Evolutionary conservation across 2,888 invertebrate genomes (phyloP).

Genomic region (Ashinkailepas kermadecensis): DNA sequence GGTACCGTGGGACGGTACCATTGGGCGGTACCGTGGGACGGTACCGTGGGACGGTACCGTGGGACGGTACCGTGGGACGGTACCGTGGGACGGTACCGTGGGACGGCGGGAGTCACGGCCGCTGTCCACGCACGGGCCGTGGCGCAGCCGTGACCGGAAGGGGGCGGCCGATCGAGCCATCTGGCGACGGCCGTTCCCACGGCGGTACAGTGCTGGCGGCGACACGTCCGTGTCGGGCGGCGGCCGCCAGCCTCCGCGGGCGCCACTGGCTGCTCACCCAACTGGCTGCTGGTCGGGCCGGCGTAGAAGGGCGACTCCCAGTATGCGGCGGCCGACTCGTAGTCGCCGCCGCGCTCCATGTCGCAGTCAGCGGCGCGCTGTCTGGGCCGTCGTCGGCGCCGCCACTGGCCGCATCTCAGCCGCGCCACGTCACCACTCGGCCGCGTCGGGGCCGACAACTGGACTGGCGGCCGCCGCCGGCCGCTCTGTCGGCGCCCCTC

Average conservation of each 20-base stretch:
- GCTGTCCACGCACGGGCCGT: not conserved
- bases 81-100: too few relatives aligned
- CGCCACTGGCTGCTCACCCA: not conserved
- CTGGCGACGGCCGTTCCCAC: not conserved
- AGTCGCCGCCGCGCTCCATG: slow-evolving; percentile 16
- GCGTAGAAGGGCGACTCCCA: slow-evolving; percentile 12
- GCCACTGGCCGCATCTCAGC: not conserved
- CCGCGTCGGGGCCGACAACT: too few relatives aligned
- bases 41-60: too few relatives aligned
- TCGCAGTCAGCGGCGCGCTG: not conserved
- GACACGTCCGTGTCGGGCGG: too few relatives aligned
- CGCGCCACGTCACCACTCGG: not conserved
- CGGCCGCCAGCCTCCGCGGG: too few relatives aligned
- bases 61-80: too few relatives aligned
- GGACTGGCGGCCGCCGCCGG: not conserved
- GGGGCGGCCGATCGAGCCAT: not conserved
- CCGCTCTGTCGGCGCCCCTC: not conserved
- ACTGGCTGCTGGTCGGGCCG: not conserved
- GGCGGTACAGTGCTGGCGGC: too few relatives aligned
- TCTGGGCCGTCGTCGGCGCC: not conserved
- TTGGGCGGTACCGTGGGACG: too few relatives aligned
- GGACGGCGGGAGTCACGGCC: too few relatives aligned
- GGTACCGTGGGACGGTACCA: too few relatives aligned
- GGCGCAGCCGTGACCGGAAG: not conserved
- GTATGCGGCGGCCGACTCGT: not conserved